These are phyloP conservation scores for Oryctolagus cuniculus DNA, from an alignment of 2,113 vertebrate species.

Conservation along the genomic window mOryCun1.1 NC_091434.1:22349501-22350000, in stretches of 20 bases:
- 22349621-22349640: neutral
- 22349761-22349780: neutral
- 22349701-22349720: neutral
- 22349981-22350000: too few species aligned
- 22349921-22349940: neutral
- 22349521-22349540: too few species aligned
- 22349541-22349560: neutral
- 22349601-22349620: neutral
- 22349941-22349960: too few species aligned
- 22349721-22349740: neutral
- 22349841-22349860: neutral
- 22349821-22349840: neutral
- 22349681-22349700: neutral
- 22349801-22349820: neutral
- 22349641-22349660: neutral
- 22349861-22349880: neutral
- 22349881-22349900: neutral
- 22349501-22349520: neutral
- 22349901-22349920: neutral
- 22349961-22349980: too few species aligned
- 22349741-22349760: neutral
- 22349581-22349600: neutral
- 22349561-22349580: neutral
- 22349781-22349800: neutral
- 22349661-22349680: neutral